phyloP scores from a whole-genome alignment of 2,888 invertebrate species.

The Leptinotarsa peninsularis region DNA sequence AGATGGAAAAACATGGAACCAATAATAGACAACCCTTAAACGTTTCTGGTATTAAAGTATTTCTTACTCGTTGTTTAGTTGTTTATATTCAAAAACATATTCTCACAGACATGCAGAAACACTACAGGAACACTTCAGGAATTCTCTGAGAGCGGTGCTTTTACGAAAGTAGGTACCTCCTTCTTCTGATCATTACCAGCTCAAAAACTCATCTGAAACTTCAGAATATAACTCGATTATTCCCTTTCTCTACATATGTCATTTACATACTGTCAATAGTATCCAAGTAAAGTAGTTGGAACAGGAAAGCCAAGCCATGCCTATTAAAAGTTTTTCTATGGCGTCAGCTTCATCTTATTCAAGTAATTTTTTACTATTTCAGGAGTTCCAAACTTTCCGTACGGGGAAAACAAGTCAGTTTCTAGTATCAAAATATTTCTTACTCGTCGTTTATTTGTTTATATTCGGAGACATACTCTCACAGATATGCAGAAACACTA shows the following conservation, averaged over 20 bases:
- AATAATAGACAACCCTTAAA: background rate
- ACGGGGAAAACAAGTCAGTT: constrained; percentile 13
- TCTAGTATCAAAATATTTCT: background rate
- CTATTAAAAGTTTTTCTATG: constrained; percentile 26
- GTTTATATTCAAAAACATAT: background rate
- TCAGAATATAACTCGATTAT: constrained; percentile 5
- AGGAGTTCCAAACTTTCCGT: constrained; percentile 18
- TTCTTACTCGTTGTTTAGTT: background rate
- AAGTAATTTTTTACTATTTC: constrained; percentile 27
- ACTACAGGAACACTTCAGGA: too few species aligned
- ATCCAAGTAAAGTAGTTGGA: constrained; percentile 9
- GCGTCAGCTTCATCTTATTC: constrained; percentile 20
- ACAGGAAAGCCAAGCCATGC: background rate
- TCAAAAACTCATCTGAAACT: constrained; percentile 6
- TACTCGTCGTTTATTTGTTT: background rate
- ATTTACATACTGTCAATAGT: constrained; percentile 28
- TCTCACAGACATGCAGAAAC: too few species aligned
- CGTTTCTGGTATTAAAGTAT: background rate
- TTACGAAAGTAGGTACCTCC: too few species aligned
- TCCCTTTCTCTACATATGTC: constrained; percentile 13
- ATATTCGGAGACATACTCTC: background rate
- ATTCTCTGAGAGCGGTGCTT: too few species aligned
- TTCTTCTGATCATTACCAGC: background rate
- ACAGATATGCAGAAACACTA: too few species aligned
- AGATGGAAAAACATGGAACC: background rate